phyloP scores from a whole-genome alignment of 1,140 invertebrate genomes.

The Cydia pomonella region DNA sequence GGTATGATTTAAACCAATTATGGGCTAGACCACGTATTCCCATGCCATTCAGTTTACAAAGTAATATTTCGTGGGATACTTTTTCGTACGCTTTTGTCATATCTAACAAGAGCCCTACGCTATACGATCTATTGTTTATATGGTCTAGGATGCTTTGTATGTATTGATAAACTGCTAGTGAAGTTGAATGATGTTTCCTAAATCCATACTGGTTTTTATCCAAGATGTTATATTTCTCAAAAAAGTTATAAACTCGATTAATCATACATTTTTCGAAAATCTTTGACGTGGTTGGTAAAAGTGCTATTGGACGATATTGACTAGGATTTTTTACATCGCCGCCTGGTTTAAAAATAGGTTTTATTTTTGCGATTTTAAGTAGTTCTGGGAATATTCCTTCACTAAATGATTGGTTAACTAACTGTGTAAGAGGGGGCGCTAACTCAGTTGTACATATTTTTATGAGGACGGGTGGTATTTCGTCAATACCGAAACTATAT shows the following conservation, averaged over 20 bases:
- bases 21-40: constrained; percentile 11
- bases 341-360: constrained; percentile 20
- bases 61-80: constrained; percentile 1
- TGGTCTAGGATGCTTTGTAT: no score
- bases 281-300: constrained; percentile 15
- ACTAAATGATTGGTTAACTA: no score
- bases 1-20: constrained; percentile 27
- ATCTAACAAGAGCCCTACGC: constrained; percentile 15
- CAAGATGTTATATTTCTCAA: no score
- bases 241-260: no score
- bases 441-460: neutral
- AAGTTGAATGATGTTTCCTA: neutral
- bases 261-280: neutral
- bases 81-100: constrained; percentile 33
- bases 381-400: no score
- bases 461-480: constrained; percentile 24
- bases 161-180: neutral
- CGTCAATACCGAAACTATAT: constrained; percentile 15
- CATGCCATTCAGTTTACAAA: constrained; percentile 9
- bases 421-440: no score
- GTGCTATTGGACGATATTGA: constrained; percentile 22
- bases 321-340: neutral
- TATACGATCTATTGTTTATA: neutral
- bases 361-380: neutral
- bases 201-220: constrained; percentile 6